Evolutionary conservation across 2,888 invertebrate genomes (phyloP).

Genomic region (Marronus borbonicus): DNA sequence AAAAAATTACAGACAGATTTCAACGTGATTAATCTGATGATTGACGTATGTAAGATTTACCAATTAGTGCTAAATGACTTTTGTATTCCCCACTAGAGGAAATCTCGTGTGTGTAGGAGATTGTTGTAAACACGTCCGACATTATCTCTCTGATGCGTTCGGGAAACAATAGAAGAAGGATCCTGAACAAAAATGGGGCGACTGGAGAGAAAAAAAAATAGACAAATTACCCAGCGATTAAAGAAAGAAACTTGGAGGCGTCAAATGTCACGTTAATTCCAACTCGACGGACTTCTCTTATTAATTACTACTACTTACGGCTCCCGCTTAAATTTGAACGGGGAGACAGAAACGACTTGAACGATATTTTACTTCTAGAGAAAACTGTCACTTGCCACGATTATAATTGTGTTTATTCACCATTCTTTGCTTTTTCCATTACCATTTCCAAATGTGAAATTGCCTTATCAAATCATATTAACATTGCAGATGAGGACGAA

Average conservation of each 20-base stretch:
- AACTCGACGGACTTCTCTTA: neutral
- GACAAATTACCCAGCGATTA: slow-evolving; percentile 1
- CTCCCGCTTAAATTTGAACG: slow-evolving; percentile 1
- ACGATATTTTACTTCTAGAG: neutral
- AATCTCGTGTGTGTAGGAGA: neutral
- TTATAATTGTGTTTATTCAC: neutral
- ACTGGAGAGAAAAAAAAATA: neutral
- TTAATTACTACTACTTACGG: neutral
- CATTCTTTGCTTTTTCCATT: neutral
- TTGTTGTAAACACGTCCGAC: neutral
- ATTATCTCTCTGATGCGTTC: neutral
- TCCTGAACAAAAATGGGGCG: neutral
- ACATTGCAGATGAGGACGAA: slow-evolving; percentile 83
- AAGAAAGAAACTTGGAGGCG: neutral
- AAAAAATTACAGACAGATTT: slow-evolving; percentile 14
- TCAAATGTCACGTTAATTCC: slow-evolving; percentile 9
- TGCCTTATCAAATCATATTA: neutral
- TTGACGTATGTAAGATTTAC: neutral
- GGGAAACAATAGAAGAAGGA: neutral
- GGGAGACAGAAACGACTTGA: neutral
- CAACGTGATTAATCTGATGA: slow-evolving; percentile 26
- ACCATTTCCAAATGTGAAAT: neutral
- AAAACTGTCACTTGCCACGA: neutral
- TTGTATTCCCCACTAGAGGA: neutral
- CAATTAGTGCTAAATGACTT: slow-evolving; percentile 11